Conservation (phyloP, 37 sponge, comb jelly and placozoan species). For the Hexactinellida sp. region DNA sequence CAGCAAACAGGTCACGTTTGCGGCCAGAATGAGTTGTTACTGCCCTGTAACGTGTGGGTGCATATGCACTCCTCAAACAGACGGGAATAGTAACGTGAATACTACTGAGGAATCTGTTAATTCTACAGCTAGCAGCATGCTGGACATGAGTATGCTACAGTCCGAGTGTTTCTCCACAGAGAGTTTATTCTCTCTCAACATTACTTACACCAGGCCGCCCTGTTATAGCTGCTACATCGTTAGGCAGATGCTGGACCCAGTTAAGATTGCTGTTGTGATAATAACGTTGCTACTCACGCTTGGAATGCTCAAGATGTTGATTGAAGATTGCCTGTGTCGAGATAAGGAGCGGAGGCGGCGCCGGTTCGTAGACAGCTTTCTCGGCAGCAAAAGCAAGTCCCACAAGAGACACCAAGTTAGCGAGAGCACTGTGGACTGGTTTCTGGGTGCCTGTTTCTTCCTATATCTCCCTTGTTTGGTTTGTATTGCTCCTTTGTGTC, state of each 20-base stretch:
- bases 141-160: neutral
- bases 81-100: neutral
- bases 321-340: neutral
- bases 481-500: neutral
- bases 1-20: neutral
- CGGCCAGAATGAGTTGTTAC: neutral
- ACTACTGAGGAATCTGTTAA: neutral
- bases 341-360: neutral
- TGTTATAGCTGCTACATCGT: neutral
- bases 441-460: conserved; percentile 10
- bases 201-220: neutral
- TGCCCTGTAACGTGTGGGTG: conserved; percentile 12
- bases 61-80: neutral
- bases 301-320: neutral
- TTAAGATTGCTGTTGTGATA: neutral
- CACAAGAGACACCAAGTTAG: conserved; percentile 16
- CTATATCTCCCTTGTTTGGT: neutral
- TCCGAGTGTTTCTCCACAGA: neutral
- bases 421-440: conserved; percentile 8
- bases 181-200: neutral
- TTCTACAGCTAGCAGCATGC: neutral
- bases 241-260: neutral
- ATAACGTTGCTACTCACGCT: neutral
- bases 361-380: neutral
- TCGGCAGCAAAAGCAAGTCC: neutral